Evolutionary conservation across 2,888 invertebrate genomes (phyloP).

Genomic region (Doris montereyensis): DNA sequence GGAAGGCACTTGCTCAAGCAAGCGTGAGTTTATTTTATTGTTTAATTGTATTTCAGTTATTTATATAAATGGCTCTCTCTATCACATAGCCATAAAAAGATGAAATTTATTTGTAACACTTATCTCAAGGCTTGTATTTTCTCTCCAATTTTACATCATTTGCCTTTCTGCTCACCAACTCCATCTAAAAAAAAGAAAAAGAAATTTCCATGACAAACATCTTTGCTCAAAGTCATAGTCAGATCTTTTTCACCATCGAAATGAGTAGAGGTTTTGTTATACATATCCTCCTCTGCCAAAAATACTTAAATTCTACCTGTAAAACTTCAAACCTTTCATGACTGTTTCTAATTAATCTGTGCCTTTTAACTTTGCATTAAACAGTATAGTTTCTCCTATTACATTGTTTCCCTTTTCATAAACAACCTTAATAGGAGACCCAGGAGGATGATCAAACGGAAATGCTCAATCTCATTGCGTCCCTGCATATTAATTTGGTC

Average conservation of each 20-base stretch:
- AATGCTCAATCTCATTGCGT: slow-evolving; percentile 63
- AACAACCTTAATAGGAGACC: slow-evolving; percentile 55
- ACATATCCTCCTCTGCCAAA: not conserved
- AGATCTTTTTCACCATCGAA: too few relatives aligned
- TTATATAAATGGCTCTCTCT: not conserved
- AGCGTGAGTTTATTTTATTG: slow-evolving; percentile 53
- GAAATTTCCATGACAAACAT: too few relatives aligned
- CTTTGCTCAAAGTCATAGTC: too few relatives aligned
- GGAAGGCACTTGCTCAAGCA: slow-evolving; percentile 64
- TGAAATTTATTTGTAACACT: not conserved
- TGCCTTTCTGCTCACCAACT: too few relatives aligned
- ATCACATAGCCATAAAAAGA: not conserved
- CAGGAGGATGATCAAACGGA: slow-evolving; percentile 65
- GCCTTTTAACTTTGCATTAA: not conserved
- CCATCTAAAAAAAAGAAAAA: too few relatives aligned
- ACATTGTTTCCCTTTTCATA: not conserved
- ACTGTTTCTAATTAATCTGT: not conserved
- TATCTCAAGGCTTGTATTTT: not conserved
- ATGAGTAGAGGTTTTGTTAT: too few relatives aligned
- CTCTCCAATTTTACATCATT: too few relatives aligned
- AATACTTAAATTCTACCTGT: not conserved
- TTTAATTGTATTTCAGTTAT: not conserved
- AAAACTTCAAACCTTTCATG: not conserved
- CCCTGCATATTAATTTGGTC: slow-evolving; percentile 59
- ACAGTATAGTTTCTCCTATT: not conserved